Evolutionary conservation across 2,797 vertebrate species (phyloP).

Genomic region (Rhinoraja longicauda): DNA sequence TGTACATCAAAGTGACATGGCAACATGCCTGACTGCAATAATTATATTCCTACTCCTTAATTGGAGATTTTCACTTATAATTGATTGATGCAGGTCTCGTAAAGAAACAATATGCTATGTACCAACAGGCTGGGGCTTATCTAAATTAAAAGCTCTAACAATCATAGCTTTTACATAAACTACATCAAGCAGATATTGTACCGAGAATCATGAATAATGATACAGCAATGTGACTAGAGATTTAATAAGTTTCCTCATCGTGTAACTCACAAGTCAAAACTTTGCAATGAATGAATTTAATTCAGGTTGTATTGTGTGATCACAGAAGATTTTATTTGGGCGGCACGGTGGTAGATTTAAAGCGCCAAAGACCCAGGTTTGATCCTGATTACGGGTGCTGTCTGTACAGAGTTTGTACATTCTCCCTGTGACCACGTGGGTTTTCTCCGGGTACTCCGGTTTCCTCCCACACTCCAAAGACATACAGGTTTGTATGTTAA

Average conservation of each 20-base stretch:
- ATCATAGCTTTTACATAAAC: not conserved
- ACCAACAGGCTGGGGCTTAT: not conserved
- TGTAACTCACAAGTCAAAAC: not conserved
- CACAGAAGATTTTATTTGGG: not conserved
- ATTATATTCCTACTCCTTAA: not conserved
- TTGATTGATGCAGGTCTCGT: not conserved
- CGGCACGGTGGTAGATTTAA: too few species aligned
- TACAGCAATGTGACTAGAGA: not conserved
- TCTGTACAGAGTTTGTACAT: too few species aligned
- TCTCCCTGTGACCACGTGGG: too few species aligned
- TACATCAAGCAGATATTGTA: not conserved
- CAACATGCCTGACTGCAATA: not conserved
- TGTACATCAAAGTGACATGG: not conserved
- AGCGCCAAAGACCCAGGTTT: too few species aligned
- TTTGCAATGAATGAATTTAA: not conserved
- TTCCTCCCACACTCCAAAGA: too few species aligned
- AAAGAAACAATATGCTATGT: not conserved
- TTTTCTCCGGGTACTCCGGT: too few species aligned
- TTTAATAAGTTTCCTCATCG: not conserved
- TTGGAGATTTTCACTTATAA: not conserved
- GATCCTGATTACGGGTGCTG: too few species aligned
- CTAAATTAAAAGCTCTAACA: slow-evolving; percentile 6
- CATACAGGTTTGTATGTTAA: too few species aligned
- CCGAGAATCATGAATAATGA: not conserved
- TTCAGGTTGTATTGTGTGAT: not conserved